Base-by-base conservation (phyloP, 2,797 vertebrate genomes). In the Microctenopoma stevenorrisi region DNA sequence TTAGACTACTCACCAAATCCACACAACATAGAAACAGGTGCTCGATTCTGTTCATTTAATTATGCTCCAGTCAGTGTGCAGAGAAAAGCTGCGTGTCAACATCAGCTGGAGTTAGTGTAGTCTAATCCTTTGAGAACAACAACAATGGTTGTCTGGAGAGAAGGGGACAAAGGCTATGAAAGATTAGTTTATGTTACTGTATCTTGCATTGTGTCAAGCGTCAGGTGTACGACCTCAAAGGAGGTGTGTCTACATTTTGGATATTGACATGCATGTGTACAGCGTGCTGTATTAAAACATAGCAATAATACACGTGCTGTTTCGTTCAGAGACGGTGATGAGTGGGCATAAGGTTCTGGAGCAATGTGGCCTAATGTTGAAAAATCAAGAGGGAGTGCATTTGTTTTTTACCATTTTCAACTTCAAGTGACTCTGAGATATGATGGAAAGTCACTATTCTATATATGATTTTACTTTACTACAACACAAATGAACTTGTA, bases 81-180 rank as follows among this genome's bases (percentile, higher is more conserved):
- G 4, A 4, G 2, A 15, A 14, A 42, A 42, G 13, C 3, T 42
- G 40, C 3, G 11, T 11, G 10, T 37, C 37, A 37, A 37, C 37
- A 37, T 37, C 5, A 55, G 65, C 53, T 64, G 35, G 47, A 57
- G 33, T 69, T 40, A 59, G 44, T 30, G n/a, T 62, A 74, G 68
- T 35, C 8, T 58, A 49, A 54, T 59, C 61, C 50, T 66, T 1
- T 1, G 16, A 44, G 35, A 64, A 37, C 50, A 30, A 7, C 15
- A 40, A 16, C 18, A 35, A 35, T 35, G 43, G 43, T 51, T 50
- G 50, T 71, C 2, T 64, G 37, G 9, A 38, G 37, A 62, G 52
- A 55, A 55, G 50, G 22, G 64, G 7, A 72, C 58, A 71, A 68
- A 65, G 59, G 44, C 46, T 9, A 11, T 47, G 54, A 30, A 51